phyloP scores from a whole-genome alignment of 2,888 invertebrate genomes.

The Lasioglossum oenotherae region DNA sequence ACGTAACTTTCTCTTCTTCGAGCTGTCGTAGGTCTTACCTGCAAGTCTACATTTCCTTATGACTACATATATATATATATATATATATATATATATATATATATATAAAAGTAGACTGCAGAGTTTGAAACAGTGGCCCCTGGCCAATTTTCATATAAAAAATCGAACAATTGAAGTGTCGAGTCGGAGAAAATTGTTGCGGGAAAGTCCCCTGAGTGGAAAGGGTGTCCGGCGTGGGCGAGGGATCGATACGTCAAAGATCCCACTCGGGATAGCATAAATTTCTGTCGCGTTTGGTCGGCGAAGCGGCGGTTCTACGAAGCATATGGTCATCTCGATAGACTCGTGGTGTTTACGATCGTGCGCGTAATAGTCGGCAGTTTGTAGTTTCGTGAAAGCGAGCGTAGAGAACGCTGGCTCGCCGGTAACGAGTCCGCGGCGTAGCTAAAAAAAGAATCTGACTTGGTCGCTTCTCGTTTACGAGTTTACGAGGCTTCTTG shows the following conservation, averaged over 20 bases:
- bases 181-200: too few species aligned
- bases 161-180: too few species aligned
- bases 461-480: slow-evolving; percentile 31
- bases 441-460: slow-evolving; percentile 54
- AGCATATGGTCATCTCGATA: background rate
- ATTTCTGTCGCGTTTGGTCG: background rate
- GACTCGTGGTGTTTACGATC: background rate
- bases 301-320: background rate
- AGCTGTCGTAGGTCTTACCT: too few species aligned
- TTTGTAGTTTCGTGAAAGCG: slow-evolving; percentile 10
- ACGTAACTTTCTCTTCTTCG: background rate
- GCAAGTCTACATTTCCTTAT: too few species aligned
- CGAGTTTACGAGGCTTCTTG: slow-evolving; percentile 25
- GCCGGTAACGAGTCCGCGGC: slow-evolving; percentile 12
- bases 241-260: background rate
- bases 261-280: background rate
- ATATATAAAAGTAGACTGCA: too few species aligned
- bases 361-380: background rate
- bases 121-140: too few species aligned
- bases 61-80: too few species aligned
- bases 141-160: too few species aligned
- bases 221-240: background rate
- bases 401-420: slow-evolving; percentile 6
- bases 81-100: too few species aligned
- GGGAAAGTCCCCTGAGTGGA: background rate